Evolutionary conservation across 2,888 invertebrate species (phyloP).

Genomic region (Lymantria dispar): DNA sequence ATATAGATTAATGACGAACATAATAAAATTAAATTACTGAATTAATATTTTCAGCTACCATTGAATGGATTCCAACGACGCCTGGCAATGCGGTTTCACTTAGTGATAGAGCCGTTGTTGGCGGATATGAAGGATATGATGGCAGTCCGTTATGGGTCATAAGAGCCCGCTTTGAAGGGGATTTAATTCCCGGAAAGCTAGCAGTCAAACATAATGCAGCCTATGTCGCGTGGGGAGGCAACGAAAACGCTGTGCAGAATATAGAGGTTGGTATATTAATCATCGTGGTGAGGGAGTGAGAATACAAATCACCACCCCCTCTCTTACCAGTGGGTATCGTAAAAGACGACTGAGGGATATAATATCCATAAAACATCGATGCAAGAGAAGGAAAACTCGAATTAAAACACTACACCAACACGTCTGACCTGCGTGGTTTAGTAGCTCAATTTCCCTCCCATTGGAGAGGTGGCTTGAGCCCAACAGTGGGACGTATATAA

Average conservation of each 20-base stretch:
- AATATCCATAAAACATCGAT: too few species aligned
- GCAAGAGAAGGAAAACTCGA: too few species aligned
- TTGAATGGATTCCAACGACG: slow-evolving; percentile 65
- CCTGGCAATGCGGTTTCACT: slow-evolving; percentile 44
- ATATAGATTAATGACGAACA: too few species aligned
- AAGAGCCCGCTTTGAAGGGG: slow-evolving; percentile 58
- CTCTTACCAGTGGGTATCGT: too few species aligned
- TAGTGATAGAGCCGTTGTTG: slow-evolving; percentile 61
- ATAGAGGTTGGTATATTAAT: slow-evolving; percentile 52
- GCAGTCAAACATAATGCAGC: slow-evolving; percentile 64
- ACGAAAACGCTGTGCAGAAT: slow-evolving; percentile 55
- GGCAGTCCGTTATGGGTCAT: slow-evolving; percentile 74
- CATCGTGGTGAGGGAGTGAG: too few species aligned
- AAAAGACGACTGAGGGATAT: too few species aligned
- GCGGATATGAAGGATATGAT: slow-evolving; percentile 69
- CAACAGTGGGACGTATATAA: too few species aligned
- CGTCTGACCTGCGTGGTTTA: too few species aligned
- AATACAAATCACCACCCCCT: too few species aligned
- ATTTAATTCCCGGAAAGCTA: slow-evolving; percentile 71
- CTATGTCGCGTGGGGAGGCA: slow-evolving; percentile 67
- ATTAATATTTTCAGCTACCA: slow-evolving; percentile 40
- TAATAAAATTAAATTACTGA: neutral
- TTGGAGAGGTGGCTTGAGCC: too few species aligned
- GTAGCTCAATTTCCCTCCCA: too few species aligned
- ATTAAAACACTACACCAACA: too few species aligned